Base-by-base conservation (phyloP, 2,113 vertebrate species). In the Hemiprocne comata region DNA sequence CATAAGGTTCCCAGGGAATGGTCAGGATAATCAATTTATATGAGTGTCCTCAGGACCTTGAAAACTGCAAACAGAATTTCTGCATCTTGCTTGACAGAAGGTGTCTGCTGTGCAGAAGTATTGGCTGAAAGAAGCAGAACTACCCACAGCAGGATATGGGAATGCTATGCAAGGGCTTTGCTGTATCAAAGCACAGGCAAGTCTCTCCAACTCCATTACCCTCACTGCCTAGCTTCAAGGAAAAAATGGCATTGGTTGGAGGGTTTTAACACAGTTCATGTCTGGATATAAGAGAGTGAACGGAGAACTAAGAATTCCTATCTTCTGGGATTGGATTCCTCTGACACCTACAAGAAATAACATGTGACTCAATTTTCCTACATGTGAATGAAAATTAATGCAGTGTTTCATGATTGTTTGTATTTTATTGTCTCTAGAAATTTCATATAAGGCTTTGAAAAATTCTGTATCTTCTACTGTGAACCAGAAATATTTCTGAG, bases 1-100 rank as follows among this genome's bases (percentile, higher is more conserved):
- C 3, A 5, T 34, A 55, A 79, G 18, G 16, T 20, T 67, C 10
- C 9, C 0, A 1, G 13, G 15, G 3, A 2, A 10, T 57, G 9
- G 2, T 15, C 33, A 90, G 8, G 38, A 7, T 8, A 61, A 5
- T 50, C 18, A 60, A 20, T 2, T 50, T 57, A 26, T 70, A 1
- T 19, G 5, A 13, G 13, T 74, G 10, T 53, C 21, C 33, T 61
- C 36, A 50, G 66, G 28, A n/a, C 16, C 16, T 26, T 26, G 14
- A 84, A 53, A 76, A 57, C 1, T 44, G 15, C 13, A 80, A 90
- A 69, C 11, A 70, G 29, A 66, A 15, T 29, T 65, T 64, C 38
- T 6, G 9, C 23, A 72, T 70, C 28, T 92, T 75, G 19, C 11
- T 73, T 89, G 51, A 33, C 10, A 44, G 50, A 73, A 73, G 6